Conservation (phyloP, 2,113 vertebrate genomes). For the Uria aalge region DNA sequence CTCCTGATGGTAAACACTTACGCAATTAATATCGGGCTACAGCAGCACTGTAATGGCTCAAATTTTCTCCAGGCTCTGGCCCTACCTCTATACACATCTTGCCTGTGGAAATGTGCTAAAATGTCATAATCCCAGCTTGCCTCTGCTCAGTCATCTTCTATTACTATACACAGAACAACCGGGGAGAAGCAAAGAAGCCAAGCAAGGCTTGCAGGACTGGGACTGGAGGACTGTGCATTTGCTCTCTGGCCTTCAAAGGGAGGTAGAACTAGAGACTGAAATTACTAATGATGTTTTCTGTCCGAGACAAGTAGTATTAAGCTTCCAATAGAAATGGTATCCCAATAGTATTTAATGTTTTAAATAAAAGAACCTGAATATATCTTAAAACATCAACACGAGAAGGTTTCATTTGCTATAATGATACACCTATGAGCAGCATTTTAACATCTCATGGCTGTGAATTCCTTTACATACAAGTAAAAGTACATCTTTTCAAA, state of each 20-base stretch:
- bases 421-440: neutral
- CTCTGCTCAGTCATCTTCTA: neutral
- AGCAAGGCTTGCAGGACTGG: neutral
- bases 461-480: neutral
- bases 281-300: neutral
- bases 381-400: neutral
- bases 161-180: neutral
- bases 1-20: neutral
- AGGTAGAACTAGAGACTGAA: neutral
- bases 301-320: neutral
- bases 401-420: neutral
- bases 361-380: neutral
- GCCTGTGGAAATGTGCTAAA: neutral
- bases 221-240: neutral
- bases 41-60: neutral
- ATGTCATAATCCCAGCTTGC: neutral
- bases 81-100: neutral
- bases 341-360: neutral
- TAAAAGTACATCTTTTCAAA: neutral
- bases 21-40: fast-evolving
- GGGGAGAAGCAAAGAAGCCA: neutral
- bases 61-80: neutral
- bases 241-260: fast-evolving
- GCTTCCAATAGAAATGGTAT: neutral
- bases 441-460: neutral